Base-by-base conservation (phyloP, 2,113 vertebrate genomes). In the Phylloscopus whistleri region DNA sequence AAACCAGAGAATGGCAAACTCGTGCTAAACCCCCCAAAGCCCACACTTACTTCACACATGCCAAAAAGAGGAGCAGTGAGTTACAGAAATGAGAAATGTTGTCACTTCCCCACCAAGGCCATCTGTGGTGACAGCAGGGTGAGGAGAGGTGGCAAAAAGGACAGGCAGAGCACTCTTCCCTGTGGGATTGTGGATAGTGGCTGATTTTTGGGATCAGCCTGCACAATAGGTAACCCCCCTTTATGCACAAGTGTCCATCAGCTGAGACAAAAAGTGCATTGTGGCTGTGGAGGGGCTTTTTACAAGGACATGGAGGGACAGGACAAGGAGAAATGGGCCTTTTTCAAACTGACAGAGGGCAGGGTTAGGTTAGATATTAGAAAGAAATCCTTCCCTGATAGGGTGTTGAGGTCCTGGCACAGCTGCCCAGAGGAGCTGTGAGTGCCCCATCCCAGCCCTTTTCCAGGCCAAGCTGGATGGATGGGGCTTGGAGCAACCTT, bases 211-310 rank as follows among this genome's bases (percentile, higher is more conserved):
- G 31, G 31, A 28, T 48, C 82, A 67, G 22, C 20, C 51, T 69
- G 12, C 9, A 28, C 1, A 1, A 14, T 5, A 43, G 51, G 58
- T 49, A 26, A 79, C 31, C 3, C 1, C 10, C 6, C 18, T 39
- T 58, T 21, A 26, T 10, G 8, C 55, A 46, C 37, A 67, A 15
- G 30, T 51, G 33, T 59, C 52, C 30, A 33, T 41, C 63, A 69
- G 22, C 12, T 69, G 55, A 85, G n/a, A 44, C 11, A 44, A 0
- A 22, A 78, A 81, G 3, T 39, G 64, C 4, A 3, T 60, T 70
- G 31, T 49, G 56, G 4, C 27, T 62, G 41, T 2, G 62, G n/a
- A 62, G 26, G n/a, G 55, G 31, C 10, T 69, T 41, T 68, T 35
- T 23, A 23, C 18, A 76, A 27, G 41, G 30, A 15, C 14, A 7